These are phyloP conservation scores for Melopsittacus undulatus DNA, from an alignment of 2,797 vertebrate genomes.

Conservation along the genomic window DNA sequence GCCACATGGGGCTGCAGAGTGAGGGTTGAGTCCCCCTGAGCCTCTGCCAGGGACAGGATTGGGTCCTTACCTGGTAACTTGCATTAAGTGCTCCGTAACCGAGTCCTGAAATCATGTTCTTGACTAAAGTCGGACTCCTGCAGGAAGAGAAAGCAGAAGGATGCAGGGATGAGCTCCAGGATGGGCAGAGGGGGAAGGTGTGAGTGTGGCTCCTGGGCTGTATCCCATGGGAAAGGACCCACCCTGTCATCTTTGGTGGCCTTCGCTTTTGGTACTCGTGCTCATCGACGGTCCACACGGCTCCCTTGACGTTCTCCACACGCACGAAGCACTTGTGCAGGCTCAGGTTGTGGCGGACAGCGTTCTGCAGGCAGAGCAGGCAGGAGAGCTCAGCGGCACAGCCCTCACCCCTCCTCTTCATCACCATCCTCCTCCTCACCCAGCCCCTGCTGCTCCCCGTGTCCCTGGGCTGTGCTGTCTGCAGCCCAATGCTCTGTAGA, in stretches of 20 bases:
- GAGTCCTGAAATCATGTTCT: slow-evolving; percentile 99
- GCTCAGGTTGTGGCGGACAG: slow-evolving; percentile 98
- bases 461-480: neutral
- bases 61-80: slow-evolving; percentile 92
- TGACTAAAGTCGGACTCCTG: slow-evolving; percentile 98
- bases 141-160: neutral
- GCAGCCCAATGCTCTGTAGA: neutral
- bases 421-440: neutral
- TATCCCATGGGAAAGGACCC: neutral
- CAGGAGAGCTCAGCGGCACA: accelerated
- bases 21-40: accelerated
- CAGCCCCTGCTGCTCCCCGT: neutral
- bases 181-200: neutral
- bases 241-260: slow-evolving; percentile 99
- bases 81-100: slow-evolving; percentile 96
- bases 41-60: accelerated
- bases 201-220: accelerated
- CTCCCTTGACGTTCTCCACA: slow-evolving; percentile 98
- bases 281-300: slow-evolving; percentile 98
- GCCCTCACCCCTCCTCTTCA: neutral
- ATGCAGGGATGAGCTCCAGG: neutral
- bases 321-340: slow-evolving; percentile 99
- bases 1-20: accelerated
- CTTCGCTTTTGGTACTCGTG: slow-evolving; percentile 99
- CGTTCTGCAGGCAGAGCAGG: slow-evolving; percentile 81